A percentile compares a stretch with the other conserved stretches of the same genome.
Evolutionary conservation across 2,797 vertebrate genomes (phyloP).

Genomic region (Pogoniulus pusillus): DNA sequence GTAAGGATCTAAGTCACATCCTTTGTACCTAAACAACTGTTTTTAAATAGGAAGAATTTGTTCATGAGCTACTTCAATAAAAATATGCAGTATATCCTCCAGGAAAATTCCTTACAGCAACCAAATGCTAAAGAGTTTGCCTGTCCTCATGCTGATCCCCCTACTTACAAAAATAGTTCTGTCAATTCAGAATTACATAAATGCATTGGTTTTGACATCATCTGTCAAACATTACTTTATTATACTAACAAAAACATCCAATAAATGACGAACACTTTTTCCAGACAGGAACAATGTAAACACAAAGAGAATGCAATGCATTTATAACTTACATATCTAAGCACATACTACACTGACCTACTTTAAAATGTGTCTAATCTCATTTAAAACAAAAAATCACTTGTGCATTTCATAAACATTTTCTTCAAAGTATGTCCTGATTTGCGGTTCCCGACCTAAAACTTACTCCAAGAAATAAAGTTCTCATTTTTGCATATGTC

Average conservation of each 20-base stretch:
- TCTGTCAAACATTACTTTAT: not conserved
- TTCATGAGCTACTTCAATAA: not conserved
- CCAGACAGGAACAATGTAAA: not conserved
- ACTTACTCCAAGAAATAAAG: not conserved
- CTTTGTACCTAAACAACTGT: not conserved
- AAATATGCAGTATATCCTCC: not conserved
- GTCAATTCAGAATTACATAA: not conserved
- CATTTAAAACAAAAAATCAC: not conserved
- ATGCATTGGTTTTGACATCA: not conserved
- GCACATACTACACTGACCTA: not conserved
- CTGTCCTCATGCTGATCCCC: not conserved
- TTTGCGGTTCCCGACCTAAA: not conserved
- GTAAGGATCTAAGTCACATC: not conserved
- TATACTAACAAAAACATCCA: not conserved
- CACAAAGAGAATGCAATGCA: not conserved
- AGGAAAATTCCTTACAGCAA: not conserved
- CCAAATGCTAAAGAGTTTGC: not conserved
- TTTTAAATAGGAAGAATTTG: not conserved
- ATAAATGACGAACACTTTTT: not conserved
- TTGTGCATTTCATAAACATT: not conserved
- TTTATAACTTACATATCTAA: not conserved
- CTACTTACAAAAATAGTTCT: not conserved
- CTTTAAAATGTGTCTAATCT: not conserved
- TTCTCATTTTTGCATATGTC: not conserved
- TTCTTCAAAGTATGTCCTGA: not conserved